Conservation (phyloP, 2,797 vertebrate genomes). For the Ctenopoma multispine region DNA sequence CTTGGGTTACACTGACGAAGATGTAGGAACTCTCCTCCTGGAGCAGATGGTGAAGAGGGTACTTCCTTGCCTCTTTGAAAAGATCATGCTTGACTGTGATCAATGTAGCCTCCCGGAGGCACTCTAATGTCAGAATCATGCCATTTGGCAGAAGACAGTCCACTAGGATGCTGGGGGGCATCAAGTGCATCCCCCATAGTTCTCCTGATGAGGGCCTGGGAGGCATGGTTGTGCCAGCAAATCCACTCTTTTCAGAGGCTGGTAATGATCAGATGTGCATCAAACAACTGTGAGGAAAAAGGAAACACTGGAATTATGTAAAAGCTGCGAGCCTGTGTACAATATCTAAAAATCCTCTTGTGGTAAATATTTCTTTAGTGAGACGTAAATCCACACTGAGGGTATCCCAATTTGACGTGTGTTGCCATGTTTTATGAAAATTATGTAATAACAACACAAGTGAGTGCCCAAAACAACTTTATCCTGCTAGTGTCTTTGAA, state of each 20-base stretch:
- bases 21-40: conserved; percentile 99
- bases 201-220: conserved; percentile 97
- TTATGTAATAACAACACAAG: background rate
- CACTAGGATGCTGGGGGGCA: conserved; percentile 97
- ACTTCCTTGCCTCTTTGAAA: conserved; percentile 98
- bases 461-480: background rate
- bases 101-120: conserved; percentile 97
- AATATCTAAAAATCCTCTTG: conserved; percentile 1
- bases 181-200: conserved; percentile 99
- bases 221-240: conserved; percentile 88
- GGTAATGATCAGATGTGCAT: conserved; percentile 67
- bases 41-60: conserved; percentile 96
- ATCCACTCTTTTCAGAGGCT: conserved; percentile 61
- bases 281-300: conserved; percentile 63
- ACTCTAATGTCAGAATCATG: conserved; percentile 98
- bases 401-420: background rate
- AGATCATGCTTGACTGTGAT: conserved; percentile 98
- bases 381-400: background rate
- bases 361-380: conserved; percentile 17
- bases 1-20: conserved; percentile 98
- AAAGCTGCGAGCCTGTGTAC: conserved; percentile 40
- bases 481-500: background rate
- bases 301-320: conserved; percentile 45
- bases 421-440: background rate
- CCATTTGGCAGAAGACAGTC: conserved; percentile 98